Percentiles rank a stretch among this genome's conserved stretches.
Conservation (phyloP, 2,113 vertebrate genomes). For the Micronisus gabar region DNA sequence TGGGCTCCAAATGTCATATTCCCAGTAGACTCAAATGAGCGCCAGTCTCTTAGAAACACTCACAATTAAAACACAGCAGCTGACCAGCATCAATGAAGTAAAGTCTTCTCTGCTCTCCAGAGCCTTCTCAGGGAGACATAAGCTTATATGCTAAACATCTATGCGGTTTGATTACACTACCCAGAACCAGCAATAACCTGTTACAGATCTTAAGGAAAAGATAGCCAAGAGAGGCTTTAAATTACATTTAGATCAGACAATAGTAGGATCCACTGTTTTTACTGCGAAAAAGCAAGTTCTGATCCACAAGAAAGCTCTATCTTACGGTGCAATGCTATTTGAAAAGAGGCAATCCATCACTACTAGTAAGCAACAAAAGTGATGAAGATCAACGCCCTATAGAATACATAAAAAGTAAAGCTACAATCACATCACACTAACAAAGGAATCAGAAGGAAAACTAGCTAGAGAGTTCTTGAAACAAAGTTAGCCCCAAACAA, state of each 20-base stretch:
- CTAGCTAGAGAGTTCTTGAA: not conserved
- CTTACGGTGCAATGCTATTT: not conserved
- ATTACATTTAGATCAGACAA: not conserved
- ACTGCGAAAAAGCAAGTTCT: not conserved
- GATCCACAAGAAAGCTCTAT: not conserved
- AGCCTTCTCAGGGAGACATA: not conserved
- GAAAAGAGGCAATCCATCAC: not conserved
- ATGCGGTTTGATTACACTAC: not conserved
- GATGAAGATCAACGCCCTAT: not conserved
- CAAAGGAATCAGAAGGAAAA: not conserved
- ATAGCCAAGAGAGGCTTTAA: not conserved
- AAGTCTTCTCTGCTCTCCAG: not conserved
- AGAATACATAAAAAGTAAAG: not conserved
- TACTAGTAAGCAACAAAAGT: not conserved
- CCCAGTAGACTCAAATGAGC: not conserved
- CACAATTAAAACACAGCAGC: not conserved
- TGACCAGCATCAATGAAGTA: not conserved
- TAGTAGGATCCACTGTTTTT: not conserved
- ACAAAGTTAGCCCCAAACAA: not conserved
- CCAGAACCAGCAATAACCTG: not conserved
- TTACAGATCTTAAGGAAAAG: not conserved
- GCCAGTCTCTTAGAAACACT: not conserved
- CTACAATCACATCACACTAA: not conserved
- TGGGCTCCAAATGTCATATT: not conserved
- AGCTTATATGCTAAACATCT: not conserved